A percentile compares a stretch with the other conserved stretches of the same genome.
Conservation (phyloP, 2,113 vertebrate genomes). For the Lasiurus cinereus region DNA sequence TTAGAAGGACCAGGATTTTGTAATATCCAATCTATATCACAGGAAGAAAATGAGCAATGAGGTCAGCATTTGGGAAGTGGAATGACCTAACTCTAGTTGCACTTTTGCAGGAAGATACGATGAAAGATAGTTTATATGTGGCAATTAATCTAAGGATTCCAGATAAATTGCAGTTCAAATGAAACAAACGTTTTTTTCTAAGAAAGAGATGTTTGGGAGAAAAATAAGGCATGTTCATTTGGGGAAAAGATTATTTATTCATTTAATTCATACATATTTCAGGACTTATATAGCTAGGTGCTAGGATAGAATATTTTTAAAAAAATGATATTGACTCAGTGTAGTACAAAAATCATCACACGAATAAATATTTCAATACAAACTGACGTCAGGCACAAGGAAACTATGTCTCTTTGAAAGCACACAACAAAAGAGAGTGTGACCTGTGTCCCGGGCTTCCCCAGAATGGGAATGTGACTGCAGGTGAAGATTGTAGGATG, state of each 20-base stretch:
- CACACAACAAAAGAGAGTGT: not conserved
- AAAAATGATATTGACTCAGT: not conserved
- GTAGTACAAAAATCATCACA: not conserved
- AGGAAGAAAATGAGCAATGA: not conserved
- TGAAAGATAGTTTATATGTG: not conserved
- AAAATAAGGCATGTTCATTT: not conserved
- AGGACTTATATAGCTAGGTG: not conserved
- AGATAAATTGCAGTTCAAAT: slow-evolving; percentile 1
- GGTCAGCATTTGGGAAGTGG: not conserved
- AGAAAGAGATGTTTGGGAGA: not conserved
- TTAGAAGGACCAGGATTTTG: not conserved
- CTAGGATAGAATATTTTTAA: not conserved
- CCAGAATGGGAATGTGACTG: not conserved
- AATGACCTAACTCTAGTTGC: not conserved
- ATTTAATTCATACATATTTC: not conserved
- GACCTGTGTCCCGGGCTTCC: not conserved
- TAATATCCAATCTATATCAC: not conserved
- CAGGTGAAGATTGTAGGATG: not conserved
- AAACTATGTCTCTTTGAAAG: not conserved
- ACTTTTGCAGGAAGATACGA: not conserved
- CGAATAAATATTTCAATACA: slow-evolving; percentile 4
- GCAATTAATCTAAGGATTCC: slow-evolving; percentile 30
- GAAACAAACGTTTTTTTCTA: not conserved
- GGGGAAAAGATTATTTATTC: not conserved
- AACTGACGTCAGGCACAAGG: not conserved